phyloP scores from a whole-genome alignment of 37 sponge, comb jelly and placozoan genomes.

The Oscarella lobularis region DNA sequence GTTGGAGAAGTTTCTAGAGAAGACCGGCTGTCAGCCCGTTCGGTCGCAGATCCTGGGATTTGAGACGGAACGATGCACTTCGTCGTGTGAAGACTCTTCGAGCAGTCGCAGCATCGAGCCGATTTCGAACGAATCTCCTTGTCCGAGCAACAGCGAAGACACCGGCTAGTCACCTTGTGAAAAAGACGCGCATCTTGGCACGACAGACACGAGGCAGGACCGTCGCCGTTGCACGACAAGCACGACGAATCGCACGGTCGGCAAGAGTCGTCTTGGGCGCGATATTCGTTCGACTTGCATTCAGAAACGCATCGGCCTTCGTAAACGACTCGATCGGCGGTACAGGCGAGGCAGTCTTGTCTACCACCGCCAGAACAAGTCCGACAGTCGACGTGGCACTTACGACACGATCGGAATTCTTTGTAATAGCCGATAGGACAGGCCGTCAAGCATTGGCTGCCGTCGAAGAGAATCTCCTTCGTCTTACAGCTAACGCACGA shows the following conservation, averaged over 20 bases:
- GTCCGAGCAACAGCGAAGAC: neutral
- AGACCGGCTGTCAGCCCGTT: too few species aligned
- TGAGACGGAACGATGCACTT: neutral
- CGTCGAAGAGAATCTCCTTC: neutral
- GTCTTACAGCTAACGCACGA: neutral
- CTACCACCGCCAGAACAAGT: neutral
- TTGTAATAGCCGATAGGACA: neutral
- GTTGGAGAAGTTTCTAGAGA: too few species aligned
- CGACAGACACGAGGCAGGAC: neutral
- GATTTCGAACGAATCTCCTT: neutral
- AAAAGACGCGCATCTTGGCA: neutral
- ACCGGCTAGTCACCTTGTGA: neutral
- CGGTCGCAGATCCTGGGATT: constrained; percentile 2
- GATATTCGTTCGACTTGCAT: neutral
- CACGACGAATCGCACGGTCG: neutral
- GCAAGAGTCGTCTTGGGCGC: neutral
- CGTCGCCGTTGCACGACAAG: neutral
- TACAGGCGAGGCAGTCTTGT: neutral
- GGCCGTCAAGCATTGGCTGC: neutral
- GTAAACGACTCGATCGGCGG: neutral
- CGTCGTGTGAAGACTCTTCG: neutral
- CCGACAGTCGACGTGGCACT: neutral
- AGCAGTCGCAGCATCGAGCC: neutral
- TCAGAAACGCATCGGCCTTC: neutral
- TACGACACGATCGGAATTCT: neutral